A percentile compares a stretch with the other conserved stretches of the same genome.
Conservation (phyloP, 2,797 vertebrate genomes). For the Myotis planiceps region DNA sequence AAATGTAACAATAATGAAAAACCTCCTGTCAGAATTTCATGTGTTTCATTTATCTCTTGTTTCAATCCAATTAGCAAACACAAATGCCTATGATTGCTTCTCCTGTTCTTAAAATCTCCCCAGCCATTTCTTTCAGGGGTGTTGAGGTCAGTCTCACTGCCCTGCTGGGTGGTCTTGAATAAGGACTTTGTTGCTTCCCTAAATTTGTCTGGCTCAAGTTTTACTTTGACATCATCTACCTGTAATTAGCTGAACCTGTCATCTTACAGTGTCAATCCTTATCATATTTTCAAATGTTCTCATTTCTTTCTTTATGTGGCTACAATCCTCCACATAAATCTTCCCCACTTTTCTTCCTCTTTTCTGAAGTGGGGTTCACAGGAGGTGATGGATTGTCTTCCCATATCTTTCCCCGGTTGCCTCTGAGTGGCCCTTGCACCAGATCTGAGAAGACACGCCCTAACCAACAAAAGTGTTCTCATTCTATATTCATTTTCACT, state of each 20-base stretch:
- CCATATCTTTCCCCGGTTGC: neutral
- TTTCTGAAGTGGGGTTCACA: neutral
- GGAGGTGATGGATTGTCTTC: too few species aligned
- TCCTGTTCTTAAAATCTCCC: neutral
- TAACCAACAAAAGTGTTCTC: neutral
- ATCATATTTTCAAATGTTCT: neutral
- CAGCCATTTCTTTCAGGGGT: neutral
- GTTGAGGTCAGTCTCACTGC: neutral
- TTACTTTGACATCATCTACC: neutral
- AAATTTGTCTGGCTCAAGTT: neutral
- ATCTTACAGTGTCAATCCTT: neutral
- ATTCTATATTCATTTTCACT: neutral
- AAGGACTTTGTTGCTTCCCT: too few species aligned
- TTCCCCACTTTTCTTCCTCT: neutral
- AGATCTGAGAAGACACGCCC: neutral
- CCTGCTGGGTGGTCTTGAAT: neutral
- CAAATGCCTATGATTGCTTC: neutral
- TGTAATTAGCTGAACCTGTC: neutral
- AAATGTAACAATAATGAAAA: too few species aligned
- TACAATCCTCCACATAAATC: too few species aligned
- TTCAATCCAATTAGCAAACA: too few species aligned
- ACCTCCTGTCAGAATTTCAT: neutral
- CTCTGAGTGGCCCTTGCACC: neutral
- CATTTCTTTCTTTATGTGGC: neutral
- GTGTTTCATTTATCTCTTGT: neutral